Evolutionary conservation across 2,888 invertebrate species (phyloP).

Genomic region (Pyrocoelia pectoralis): DNA sequence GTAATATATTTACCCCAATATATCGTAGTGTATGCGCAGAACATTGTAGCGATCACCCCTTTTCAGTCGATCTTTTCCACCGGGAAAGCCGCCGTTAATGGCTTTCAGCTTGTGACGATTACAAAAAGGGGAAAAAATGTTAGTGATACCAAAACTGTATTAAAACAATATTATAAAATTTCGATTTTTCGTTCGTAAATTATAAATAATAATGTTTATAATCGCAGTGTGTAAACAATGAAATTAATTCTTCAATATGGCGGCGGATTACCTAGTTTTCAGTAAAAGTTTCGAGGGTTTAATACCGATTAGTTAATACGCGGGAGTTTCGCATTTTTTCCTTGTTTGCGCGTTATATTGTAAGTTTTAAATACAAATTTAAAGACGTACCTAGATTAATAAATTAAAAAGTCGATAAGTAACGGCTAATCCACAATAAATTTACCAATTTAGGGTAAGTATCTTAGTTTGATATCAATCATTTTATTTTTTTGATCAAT

Average conservation of each 20-base stretch:
- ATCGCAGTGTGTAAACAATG: constrained; percentile 10
- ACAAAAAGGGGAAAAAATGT: neutral
- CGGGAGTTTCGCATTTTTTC: no score
- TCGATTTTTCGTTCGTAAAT: constrained; percentile 5
- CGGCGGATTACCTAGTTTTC: constrained; percentile 22
- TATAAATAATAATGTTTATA: no score
- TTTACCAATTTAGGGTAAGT: no score
- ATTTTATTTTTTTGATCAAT: constrained; percentile 3
- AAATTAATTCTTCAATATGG: constrained; percentile 24
- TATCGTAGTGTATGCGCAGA: constrained; percentile 29
- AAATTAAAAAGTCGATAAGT: no score
- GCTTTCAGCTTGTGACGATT: neutral
- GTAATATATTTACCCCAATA: constrained; percentile 20
- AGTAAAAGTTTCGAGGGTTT: constrained; percentile 13
- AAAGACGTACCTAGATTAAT: no score
- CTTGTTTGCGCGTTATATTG: no score
- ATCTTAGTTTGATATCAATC: no score
- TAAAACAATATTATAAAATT: no score
- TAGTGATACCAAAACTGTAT: neutral
- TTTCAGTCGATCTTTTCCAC: constrained; percentile 28
- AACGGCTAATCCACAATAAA: no score
- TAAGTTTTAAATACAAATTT: no score
- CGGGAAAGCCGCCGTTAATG: constrained; percentile 24
- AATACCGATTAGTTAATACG: constrained; percentile 20
- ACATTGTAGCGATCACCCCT: constrained; percentile 24